Base-by-base conservation (phyloP, 2,888 invertebrate genomes). In the Nasonia oneida region DNA sequence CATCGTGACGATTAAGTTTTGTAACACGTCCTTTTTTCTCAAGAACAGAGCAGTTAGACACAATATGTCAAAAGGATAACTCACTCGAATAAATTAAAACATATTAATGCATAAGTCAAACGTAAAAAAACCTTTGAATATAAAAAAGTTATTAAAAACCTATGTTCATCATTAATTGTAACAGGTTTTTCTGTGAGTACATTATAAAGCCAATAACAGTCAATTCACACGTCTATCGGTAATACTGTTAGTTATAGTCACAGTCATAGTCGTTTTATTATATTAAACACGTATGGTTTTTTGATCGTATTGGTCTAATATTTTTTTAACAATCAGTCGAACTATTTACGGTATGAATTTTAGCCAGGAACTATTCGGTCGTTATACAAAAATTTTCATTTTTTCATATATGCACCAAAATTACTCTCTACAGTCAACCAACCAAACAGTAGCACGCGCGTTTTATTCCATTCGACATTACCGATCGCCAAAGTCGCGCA, bases 21-120 rank as follows among this genome's bases (percentile, higher is more conserved):
- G 64, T 82, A 82, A 70, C 14, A 37, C 39, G 73, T 67, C 75
- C 67, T 75, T 2, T 37, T 70, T 70, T 70, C 76, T 83, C 33
- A n/a, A 71, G 39, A 76, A 18, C 67, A 76, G 53, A 29, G 8
- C 53, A 76, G 67, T 77, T 42, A 76, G 75, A 75, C 15, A 70
- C 53, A 67, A 64, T 70, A 77, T 57, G 42, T 77, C 18, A 77
- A 53, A 61, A 67, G 47, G 61, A 83, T 42, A 39, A 10, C 37
- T 57, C 37, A 33, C 29, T 23, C 53, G 6, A 70, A 47, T 75
- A 61, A 47, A 75, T 75, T 47, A 81, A 75, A 75, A 75, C 67
- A 15, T 64, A 75, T 81, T 64, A 74, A 57, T 75, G 57, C 53
- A 42, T 6, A 57, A 67, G 53, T 67, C 3, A 70, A 76, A 83